A percentile compares a stretch with the other conserved stretches of the same genome.
These are phyloP conservation scores for Sycophila sp. DNA, from an alignment of 1,140 invertebrate genomes.

Conservation along the genomic window DNA sequence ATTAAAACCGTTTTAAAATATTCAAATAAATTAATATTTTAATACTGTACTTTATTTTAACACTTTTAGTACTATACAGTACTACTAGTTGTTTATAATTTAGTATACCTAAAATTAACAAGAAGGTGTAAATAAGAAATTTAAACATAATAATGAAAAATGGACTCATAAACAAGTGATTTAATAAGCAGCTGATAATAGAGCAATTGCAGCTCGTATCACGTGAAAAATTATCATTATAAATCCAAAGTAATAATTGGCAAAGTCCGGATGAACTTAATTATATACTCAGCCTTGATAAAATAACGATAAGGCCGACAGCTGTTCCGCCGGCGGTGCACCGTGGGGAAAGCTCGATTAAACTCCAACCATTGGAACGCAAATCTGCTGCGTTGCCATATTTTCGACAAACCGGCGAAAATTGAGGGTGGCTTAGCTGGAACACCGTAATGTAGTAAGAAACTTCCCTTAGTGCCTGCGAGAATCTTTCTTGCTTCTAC, in stretches of 20 bases:
- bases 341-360: slow-evolving; percentile 11
- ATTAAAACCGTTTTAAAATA: no score
- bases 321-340: not conserved
- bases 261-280: slow-evolving; percentile 3
- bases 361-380: not conserved
- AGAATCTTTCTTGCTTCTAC: not conserved
- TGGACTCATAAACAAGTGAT: no score
- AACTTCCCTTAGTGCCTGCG: not conserved
- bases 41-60: no score
- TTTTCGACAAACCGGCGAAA: not conserved
- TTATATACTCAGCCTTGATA: slow-evolving; percentile 22
- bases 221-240: slow-evolving; percentile 20
- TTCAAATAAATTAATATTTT: no score
- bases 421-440: no score
- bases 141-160: no score
- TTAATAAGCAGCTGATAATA: no score
- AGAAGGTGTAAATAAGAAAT: no score
- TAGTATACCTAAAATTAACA: no score
- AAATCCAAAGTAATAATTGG: slow-evolving; percentile 16
- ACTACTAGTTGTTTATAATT: no score
- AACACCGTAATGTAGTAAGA: not conserved
- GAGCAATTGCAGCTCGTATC: no score
- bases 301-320: slow-evolving; percentile 25
- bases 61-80: no score
- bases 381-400: not conserved